Evolutionary conservation across 2,797 vertebrate genomes (phyloP).

Genomic region (Sarcophilus harrisii): DNA sequence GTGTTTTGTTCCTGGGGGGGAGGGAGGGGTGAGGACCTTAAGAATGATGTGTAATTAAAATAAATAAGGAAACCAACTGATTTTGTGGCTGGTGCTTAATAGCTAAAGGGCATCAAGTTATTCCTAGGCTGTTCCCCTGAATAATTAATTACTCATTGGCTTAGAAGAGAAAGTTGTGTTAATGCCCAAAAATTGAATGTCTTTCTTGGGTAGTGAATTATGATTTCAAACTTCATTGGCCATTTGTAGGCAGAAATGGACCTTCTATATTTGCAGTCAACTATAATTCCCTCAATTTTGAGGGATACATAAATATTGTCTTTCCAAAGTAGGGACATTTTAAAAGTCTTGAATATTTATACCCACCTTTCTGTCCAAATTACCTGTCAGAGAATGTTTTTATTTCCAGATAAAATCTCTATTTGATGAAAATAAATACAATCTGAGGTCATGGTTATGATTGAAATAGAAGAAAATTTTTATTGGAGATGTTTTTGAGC

Average conservation of each 20-base stretch:
- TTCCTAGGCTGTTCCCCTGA: constrained; percentile 41
- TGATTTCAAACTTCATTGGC: constrained; percentile 44
- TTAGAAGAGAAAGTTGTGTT: constrained; percentile 24
- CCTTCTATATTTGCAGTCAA: neutral
- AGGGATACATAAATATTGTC: constrained; percentile 65
- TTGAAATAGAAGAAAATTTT: constrained; percentile 76
- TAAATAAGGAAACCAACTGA: constrained; percentile 34
- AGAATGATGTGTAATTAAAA: constrained; percentile 35
- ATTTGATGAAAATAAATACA: constrained; percentile 56
- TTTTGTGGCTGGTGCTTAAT: neutral
- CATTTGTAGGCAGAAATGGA: constrained; percentile 30
- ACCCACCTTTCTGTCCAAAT: constrained; percentile 41
- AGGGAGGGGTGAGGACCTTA: constrained; percentile 30
- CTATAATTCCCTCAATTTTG: neutral
- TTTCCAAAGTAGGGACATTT: constrained; percentile 66
- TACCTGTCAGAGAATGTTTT: neutral
- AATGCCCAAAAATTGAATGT: constrained; percentile 9
- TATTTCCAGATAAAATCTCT: neutral
- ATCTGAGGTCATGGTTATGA: constrained; percentile 54
- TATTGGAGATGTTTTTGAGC: constrained; percentile 78
- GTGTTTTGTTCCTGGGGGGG: neutral
- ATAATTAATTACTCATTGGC: constrained; percentile 9
- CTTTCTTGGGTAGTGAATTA: constrained; percentile 37
- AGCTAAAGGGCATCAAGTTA: neutral
- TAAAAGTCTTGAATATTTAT: constrained; percentile 27